Conservation (phyloP, 2,888 invertebrate species). For the Epinotia nisella region DNA sequence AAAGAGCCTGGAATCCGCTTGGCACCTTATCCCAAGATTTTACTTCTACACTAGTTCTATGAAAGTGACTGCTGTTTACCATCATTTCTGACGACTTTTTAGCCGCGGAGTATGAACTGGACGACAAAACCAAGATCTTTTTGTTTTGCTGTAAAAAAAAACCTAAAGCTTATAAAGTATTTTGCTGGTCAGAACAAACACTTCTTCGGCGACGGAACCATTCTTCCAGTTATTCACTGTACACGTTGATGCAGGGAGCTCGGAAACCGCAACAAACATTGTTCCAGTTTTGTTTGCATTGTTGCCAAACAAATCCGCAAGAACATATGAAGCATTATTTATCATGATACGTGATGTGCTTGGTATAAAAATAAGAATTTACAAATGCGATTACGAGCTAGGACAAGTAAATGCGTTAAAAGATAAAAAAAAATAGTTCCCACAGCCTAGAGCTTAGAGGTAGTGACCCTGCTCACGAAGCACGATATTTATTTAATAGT, state of each 20-base stretch:
- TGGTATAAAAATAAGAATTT: slow-evolving; percentile 24
- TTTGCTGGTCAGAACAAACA: slow-evolving; percentile 27
- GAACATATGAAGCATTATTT: slow-evolving; percentile 30
- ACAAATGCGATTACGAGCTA: slow-evolving; percentile 31
- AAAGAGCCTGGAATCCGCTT: slow-evolving; percentile 5
- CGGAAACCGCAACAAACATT: slow-evolving; percentile 21
- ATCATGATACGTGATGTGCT: slow-evolving; percentile 25
- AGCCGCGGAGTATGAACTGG: slow-evolving; percentile 34
- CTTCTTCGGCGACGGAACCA: slow-evolving; percentile 26
- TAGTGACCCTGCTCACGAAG: too few relatives aligned
- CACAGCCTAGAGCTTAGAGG: too few relatives aligned
- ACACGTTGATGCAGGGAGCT: slow-evolving; percentile 27
- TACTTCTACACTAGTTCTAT: slow-evolving; percentile 19
- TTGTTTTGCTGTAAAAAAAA: slow-evolving; percentile 32
- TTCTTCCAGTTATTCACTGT: too few relatives aligned
- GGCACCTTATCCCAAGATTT: neutral
- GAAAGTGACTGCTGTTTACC: slow-evolving; percentile 9
- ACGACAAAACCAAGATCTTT: slow-evolving; percentile 28
- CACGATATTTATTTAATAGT: too few relatives aligned
- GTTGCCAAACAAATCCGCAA: slow-evolving; percentile 29
- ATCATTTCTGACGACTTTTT: slow-evolving; percentile 17
- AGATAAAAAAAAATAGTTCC: too few relatives aligned
- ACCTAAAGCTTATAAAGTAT: slow-evolving; percentile 24
- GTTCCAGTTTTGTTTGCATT: slow-evolving; percentile 30
- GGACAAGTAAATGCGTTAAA: slow-evolving; percentile 16